Base-by-base conservation (phyloP, 2,888 invertebrate species). In the Heliconius sara region DNA sequence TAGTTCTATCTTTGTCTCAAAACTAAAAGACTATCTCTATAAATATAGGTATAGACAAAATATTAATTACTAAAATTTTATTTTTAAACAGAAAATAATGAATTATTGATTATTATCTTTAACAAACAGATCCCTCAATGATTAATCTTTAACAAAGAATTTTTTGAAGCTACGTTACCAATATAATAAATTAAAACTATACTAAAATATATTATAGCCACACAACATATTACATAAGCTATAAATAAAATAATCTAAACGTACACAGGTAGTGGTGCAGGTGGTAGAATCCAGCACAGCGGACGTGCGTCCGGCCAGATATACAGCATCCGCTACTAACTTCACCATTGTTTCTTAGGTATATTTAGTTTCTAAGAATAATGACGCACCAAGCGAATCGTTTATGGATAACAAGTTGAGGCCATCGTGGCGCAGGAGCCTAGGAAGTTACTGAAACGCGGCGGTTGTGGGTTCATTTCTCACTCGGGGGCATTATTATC, bases 221-320 rank as follows among this genome's bases (percentile, higher is more conserved):
- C 66, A 13, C 19, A 30, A 6, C 30, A 65, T 43, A 65, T 63
- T 65, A 75, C 39, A 75, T 75, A 65, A 75, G 16, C 66, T 30
- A 75, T 39, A 75, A 66, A 78, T 74, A 68, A 74, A 73, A 74
- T 60, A 19, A 27, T 57, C 25, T 79, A 16, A 70, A 63, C 60
- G 74, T 30, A 78, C 10, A 75, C 77, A 78, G 78, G 80, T 78
- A 78, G 84, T 75, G 57, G 19, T 73, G 79, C 81, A 83, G 84
- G 81, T 84, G 84, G 81, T 89, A 88, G 89, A 93, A 93, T 90
- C 91, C 91, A 88, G 83, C 83, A 89, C 90, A 89, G 88, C 91
- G 92, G 92, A 91, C 91, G 91, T 85, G 84, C 92, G 91, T 92
- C 91, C 91, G 92, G 84, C 74, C 79, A 78, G 82, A 80, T 80